Percentiles rank a stretch among this genome's conserved stretches.
These are phyloP conservation scores for Lacerta bilineata DNA, from an alignment of 2,797 vertebrate genomes.

Conservation along the genomic window DNA sequence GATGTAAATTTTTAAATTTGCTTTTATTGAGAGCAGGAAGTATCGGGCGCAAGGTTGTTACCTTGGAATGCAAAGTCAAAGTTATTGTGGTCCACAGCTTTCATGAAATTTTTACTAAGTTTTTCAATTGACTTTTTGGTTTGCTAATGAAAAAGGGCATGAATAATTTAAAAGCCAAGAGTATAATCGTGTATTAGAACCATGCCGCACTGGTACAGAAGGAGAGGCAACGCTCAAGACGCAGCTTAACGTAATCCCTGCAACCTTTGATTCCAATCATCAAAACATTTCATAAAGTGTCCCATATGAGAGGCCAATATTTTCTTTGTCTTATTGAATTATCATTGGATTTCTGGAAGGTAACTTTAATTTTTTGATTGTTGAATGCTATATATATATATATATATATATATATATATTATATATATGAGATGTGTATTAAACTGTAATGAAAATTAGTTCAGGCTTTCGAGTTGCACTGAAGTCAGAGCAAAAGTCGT, in stretches of 20 bases:
- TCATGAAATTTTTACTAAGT: conserved; percentile 79
- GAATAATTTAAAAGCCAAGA: conserved; percentile 74
- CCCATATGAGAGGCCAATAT: conserved; percentile 45
- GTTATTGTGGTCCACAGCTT: conserved; percentile 66
- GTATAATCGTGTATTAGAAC: conserved; percentile 60
- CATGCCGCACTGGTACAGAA: conserved; percentile 47
- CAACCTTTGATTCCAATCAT: conserved; percentile 65
- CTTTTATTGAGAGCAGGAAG: conserved; percentile 70
- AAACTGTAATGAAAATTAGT: conserved; percentile 28
- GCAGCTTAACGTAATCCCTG: conserved; percentile 62
- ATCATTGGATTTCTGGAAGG: conserved; percentile 46
- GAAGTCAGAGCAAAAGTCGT: not conserved
- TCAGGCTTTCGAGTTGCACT: conserved; percentile 45
- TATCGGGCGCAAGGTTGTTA: conserved; percentile 51
- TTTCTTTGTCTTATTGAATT: conserved; percentile 46
- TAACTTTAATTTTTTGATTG: conserved; percentile 30
- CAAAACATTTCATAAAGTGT: conserved; percentile 59
- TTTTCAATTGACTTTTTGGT: conserved; percentile 76
- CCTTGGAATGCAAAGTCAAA: conserved; percentile 59
- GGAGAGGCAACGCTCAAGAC: conserved; percentile 62
- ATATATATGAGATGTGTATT: not conserved
- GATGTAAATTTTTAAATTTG: conserved; percentile 76
- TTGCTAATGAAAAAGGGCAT: conserved; percentile 77
- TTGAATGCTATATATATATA: conserved; percentile 10
- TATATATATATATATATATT: too few species aligned